A percentile compares a stretch with the other conserved stretches of the same genome.
These are phyloP conservation scores for Nannobrachium achirus DNA, from an alignment of 2,113 vertebrate species.

Conservation along the genomic window DNA sequence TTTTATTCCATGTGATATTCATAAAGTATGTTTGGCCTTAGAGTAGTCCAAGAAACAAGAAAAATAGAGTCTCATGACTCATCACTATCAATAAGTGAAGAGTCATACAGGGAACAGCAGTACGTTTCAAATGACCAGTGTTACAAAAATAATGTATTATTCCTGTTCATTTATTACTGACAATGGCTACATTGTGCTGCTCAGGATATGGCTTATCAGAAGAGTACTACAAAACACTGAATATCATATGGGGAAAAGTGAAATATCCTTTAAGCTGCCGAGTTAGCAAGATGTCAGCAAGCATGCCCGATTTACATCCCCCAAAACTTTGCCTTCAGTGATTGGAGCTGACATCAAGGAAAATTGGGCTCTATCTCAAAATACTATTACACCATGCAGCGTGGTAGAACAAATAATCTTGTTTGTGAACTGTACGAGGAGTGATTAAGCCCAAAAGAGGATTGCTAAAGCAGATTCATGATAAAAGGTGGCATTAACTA, in stretches of 20 bases:
- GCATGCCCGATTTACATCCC: conserved; percentile 59
- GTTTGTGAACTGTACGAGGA: conserved; percentile 13
- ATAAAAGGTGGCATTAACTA: conserved; percentile 39
- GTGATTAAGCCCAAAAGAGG: conserved; percentile 68
- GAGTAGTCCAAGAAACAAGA: conserved; percentile 8
- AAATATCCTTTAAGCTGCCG: neutral
- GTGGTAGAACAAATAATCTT: conserved; percentile 1
- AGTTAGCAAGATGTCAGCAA: conserved; percentile 21
- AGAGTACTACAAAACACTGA: neutral
- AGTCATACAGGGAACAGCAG: neutral
- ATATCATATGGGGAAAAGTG: neutral
- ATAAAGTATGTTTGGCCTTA: conserved; percentile 3
- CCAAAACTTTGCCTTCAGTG: conserved; percentile 53
- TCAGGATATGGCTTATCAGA: too few species aligned
- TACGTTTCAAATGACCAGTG: conserved; percentile 6
- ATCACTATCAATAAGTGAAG: too few species aligned
- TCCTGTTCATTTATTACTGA: neutral
- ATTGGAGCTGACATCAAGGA: conserved; percentile 62
- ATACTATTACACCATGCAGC: conserved; percentile 28
- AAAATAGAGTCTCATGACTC: neutral
- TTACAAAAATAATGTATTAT: neutral
- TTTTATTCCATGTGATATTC: conserved; percentile 42
- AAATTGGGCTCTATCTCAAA: conserved; percentile 68
- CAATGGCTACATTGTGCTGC: neutral
- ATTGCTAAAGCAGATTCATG: conserved; percentile 63